Evolutionary conservation across 2,113 vertebrate genomes (phyloP), one percentile per base, ranked within the genome.

Genomic region (Megaptera novaeangliae): DNA sequence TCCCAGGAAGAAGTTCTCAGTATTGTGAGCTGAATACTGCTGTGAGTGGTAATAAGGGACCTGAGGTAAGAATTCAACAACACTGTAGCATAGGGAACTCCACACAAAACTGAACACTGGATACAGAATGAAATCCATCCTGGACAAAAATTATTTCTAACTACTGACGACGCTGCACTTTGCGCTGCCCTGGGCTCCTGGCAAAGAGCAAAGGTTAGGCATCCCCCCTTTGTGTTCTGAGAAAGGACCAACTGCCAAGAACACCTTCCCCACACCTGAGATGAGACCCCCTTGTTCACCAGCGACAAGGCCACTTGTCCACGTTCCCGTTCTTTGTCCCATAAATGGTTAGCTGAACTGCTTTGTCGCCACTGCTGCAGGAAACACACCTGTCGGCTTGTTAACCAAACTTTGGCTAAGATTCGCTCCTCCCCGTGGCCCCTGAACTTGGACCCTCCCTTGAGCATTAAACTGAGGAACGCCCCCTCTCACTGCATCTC

Each of bases 281-380:
- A 10, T 1, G 8, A 34, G 94, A 20, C 10, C 6, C 15, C 12
- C 44, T 34, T 9, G 44, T 15, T 17, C 3, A 5, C 82, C 52
- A 2, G 29, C 0, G 0, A 39, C 52, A 1, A 63, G 63, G 72
- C 15, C 31, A 10, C 29, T 36, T 0, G 3, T 46, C n/a, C 25
- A 2, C 0, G 0, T 12, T 18, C 66, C 8, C 7, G 3, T 11
- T 89, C 68, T 39, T 14, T 36, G 81, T 49, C 81, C 46, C 25
- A 1, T 7, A 3, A 36, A 59, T 0, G 5, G 63, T 25, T 4
- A 12, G 49, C 39, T 21, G 25, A 75, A 21, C 5, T 4, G 12
- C 34, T 39, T 17, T 34, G 20, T 41, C 27, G 29, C 66, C 34
- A 15, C 46, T 12, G 49, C 41, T 7, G 25, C 34, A 8, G 9